Evolutionary conservation across 2,113 vertebrate genomes (phyloP).

Genomic region (Chlamydotis undulata): DNA sequence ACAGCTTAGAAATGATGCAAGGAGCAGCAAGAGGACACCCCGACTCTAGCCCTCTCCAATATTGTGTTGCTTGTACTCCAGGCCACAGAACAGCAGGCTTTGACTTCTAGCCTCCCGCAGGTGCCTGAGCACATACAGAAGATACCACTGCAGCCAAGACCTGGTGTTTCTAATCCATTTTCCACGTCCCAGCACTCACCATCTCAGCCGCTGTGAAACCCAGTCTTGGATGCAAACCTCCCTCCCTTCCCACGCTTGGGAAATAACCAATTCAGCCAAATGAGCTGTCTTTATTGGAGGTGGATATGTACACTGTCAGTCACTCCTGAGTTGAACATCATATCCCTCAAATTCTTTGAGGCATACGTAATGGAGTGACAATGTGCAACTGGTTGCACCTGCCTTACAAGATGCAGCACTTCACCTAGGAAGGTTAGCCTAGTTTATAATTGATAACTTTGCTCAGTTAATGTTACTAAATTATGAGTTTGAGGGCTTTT

Average conservation of each 20-base stretch:
- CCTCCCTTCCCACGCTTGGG: neutral
- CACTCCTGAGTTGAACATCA: neutral
- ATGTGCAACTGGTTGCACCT: neutral
- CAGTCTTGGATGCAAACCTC: neutral
- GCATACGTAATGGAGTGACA: neutral
- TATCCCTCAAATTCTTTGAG: neutral
- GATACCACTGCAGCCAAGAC: neutral
- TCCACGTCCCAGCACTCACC: neutral
- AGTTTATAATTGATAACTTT: neutral
- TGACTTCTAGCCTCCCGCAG: neutral
- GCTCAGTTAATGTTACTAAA: neutral
- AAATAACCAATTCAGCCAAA: neutral
- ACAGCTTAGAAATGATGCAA: neutral
- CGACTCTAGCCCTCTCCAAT: rapidly evolving
- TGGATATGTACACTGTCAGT: neutral
- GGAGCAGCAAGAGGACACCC: neutral
- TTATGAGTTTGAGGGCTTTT: neutral
- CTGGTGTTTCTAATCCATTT: neutral
- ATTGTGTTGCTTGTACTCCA: neutral
- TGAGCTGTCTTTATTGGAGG: neutral
- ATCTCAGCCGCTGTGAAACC: neutral
- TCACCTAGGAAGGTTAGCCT: neutral
- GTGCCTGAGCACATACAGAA: neutral
- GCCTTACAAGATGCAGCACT: neutral
- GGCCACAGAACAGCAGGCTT: neutral